phyloP scores from a whole-genome alignment of 2,888 invertebrate genomes.

The Prosopocoilus inquinatus region DNA sequence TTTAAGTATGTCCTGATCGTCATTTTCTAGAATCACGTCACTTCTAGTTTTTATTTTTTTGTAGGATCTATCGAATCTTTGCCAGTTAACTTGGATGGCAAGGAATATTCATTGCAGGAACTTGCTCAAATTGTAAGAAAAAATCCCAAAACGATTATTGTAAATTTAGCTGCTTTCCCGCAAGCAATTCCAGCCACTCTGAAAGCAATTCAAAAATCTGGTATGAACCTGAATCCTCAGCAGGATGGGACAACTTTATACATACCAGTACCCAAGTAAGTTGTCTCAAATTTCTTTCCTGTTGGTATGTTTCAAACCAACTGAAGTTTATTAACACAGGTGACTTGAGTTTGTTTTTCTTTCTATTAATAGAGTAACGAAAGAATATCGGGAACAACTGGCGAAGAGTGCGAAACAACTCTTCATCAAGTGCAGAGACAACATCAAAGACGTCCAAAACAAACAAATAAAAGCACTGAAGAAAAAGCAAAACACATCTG shows the following conservation, averaged over 20 bases:
- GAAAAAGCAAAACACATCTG: slow-evolving; percentile 66
- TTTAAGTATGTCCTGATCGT: no score
- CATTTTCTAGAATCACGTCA: not conserved
- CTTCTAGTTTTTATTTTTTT: slow-evolving; percentile 21
- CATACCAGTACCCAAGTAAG: slow-evolving; percentile 83
- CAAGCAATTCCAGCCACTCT: slow-evolving; percentile 80
- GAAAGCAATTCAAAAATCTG: slow-evolving; percentile 73
- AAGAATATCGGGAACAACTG: slow-evolving; percentile 86
- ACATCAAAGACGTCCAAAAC: slow-evolving; percentile 73
- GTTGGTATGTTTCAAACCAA: not conserved
- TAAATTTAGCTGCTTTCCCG: slow-evolving; percentile 82
- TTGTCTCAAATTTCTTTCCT: not conserved
- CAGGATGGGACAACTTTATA: slow-evolving; percentile 91
- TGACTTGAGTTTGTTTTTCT: slow-evolving; percentile 18
- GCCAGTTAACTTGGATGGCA: slow-evolving; percentile 71
- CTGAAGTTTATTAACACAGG: not conserved
- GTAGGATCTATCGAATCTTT: slow-evolving; percentile 76
- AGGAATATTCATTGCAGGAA: slow-evolving; percentile 81
- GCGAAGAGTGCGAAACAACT: slow-evolving; percentile 84
- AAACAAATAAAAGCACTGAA: slow-evolving; percentile 70
- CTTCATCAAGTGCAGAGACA: slow-evolving; percentile 75
- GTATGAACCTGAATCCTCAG: slow-evolving; percentile 90
- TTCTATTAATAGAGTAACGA: slow-evolving; percentile 67
- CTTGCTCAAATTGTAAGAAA: slow-evolving; percentile 84
- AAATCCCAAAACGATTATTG: slow-evolving; percentile 79